Base-by-base conservation (phyloP, 2,888 invertebrate genomes). In the Morinoia aosen region DNA sequence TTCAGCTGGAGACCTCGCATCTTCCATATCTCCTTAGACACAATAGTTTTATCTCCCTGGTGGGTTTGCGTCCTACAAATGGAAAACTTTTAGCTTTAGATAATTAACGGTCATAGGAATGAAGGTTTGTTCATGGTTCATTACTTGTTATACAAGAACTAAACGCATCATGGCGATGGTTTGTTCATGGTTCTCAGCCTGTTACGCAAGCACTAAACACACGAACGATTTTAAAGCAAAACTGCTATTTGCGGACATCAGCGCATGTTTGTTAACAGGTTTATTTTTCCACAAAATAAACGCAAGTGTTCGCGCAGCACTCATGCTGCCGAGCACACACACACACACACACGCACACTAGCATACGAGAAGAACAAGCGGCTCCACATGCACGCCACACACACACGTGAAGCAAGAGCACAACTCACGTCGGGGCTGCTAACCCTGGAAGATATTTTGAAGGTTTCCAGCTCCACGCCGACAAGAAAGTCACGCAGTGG, bases 381-480 rank as follows among this genome's bases (percentile, higher is more conserved):
- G 48, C 48, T 48, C 48, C 48, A 48, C 76, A 25, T 33, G 33
- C 76, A 33, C 76, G 25, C 8, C 76, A 76, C 76, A 76, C 76
- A 76, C 12, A 19, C 19, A 61, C 76, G 76, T 76, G 76, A 76
- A 76, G 33, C 33, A 61, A 76, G 76, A 76, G 33, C 25, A 16
- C 40, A 90, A 93, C 93, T 93, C 57, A 93, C 93, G 93, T 93
- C 93, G 10, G 93, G 93, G 57, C 93, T 93, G 57, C 33, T 93
- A 57, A 93, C 93, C 57, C 93, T 56, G 57, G 93, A 93, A 12
- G 93, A 57, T 93, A 93, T 93, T 93, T 93, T 93, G 93, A 93
- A 57, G 93, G 93, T 57, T 93, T 93, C 57, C 90, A 90, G 90
- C 90, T 90, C 90, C 90, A 90, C 39, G 90, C 90, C 90, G 90